Evolutionary conservation across 2,888 invertebrate species (phyloP), one percentile per base, ranked within the genome.

Genomic region (Drosophila colorata): DNA sequence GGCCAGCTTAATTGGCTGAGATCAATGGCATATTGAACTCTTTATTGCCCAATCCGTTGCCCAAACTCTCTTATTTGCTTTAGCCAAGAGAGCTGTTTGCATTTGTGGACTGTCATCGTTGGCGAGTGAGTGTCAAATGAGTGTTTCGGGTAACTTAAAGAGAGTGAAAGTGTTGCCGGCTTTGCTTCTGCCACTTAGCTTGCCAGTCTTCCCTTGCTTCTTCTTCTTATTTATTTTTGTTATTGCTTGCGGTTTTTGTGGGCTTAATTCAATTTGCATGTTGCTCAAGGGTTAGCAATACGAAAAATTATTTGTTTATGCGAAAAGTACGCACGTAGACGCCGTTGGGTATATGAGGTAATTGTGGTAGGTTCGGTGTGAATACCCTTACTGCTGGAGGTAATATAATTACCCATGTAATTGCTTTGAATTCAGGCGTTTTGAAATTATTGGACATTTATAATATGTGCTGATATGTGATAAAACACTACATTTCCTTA

Each of bases 101-200:
- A 16, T 58, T 44, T 18, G 44, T 55, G 61, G 23, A 16, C n/a
- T 49, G 72, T 64, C 67, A 68, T 68, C 44, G 14, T 18, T 25
- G 20, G 16, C 18, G 16, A 0, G 28, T 25, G 51, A 44, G 58
- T 47, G 31, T 68, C 16, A 37, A 14, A 23, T 49, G 59, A 63
- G 49, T 69, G 35, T 35, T 33, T 11, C 49, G 55, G 16, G 13
- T 40, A 40, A 18, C 9, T 11, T 16, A 48, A 73, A 72, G 69
- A 83, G 82, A 83, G 82, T 83, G 82, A 83, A 83, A 83, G 82
- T 87, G 48, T 66, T 85, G 69, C 87, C 79, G 88, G 87, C 69
- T 76, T 66, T 56, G 31, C 13, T 64, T 25, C 33, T 33, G 33
- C 33, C 33, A 4, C 33, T 13, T 33, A 13, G 13, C 33, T 33